Evolutionary conservation across 2,113 vertebrate genomes (phyloP), one percentile per base, ranked within the genome.

Genomic region (Poeciliopsis occidentalis): DNA sequence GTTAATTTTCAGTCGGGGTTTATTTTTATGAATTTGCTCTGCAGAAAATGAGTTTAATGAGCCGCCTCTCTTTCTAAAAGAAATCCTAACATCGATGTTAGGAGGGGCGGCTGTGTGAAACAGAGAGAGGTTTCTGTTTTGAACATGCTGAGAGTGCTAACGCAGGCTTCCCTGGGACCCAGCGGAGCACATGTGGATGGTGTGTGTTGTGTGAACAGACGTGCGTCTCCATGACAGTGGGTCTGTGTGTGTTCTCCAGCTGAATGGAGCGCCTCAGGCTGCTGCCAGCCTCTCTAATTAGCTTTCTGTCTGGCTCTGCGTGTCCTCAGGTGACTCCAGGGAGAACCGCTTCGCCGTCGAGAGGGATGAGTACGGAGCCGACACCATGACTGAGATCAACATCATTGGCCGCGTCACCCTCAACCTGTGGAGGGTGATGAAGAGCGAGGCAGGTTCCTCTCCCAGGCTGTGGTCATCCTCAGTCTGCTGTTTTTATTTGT

Each of bases 381-480:
- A 98, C 91, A 96, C 96, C 91, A 99, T 99, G 98, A 94, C 94
- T 3, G 98, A 99, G 91, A 99, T 99, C 92, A 92, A 97, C 89
- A 94, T 99, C 67, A 92, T 97, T 30, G 98, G 98, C 15, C 94
- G 98, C 60, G 93, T 99, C 88, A 90, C 93, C 66, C 91, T 99
- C 76, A 99, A 99, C 94, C 86, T 99, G 87, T 99, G 98, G 98
- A 96, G 98, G 90, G 94, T 99, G 85, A 99, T 99, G 98, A 97
- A 97, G 93, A 95, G 96, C 10, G 98, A 99, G 97, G 98, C 96
- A 93, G 65, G 89, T 88, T 82, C 83, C 71, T 73, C 32, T 39
- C 79, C 66, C 54, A 17, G 17, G 51, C 24, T 57, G 24, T n/a
- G 17, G 6, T n/a, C 8, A n/a, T 6, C 22, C 24, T 5, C 57